Conservation (phyloP, 1,140 invertebrate genomes). For the Eurytemora carolleeae region DNA sequence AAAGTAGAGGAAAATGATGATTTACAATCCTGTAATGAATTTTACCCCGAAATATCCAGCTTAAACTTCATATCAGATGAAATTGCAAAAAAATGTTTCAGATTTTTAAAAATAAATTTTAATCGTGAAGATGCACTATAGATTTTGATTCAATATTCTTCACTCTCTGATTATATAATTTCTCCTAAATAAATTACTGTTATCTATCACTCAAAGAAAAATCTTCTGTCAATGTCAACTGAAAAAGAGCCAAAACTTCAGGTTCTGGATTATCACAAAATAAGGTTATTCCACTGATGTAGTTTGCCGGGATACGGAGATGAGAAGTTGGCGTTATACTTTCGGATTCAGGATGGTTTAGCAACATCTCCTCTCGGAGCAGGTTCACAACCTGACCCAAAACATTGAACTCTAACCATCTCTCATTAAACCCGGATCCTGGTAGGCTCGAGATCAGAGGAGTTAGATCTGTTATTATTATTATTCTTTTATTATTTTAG, state of each 20-base stretch:
- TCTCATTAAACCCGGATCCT: not conserved
- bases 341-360: not conserved
- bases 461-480: not conserved
- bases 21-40: too few relatives aligned
- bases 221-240: not conserved
- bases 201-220: too few relatives aligned
- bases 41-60: too few relatives aligned
- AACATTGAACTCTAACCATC: not conserved
- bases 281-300: not conserved
- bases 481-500: too few relatives aligned
- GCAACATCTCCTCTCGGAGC: not conserved
- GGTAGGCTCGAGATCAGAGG: not conserved
- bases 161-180: too few relatives aligned
- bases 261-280: not conserved
- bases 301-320: not conserved
- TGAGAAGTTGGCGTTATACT: not conserved
- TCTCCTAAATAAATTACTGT: too few relatives aligned
- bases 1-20: too few relatives aligned
- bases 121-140: too few relatives aligned
- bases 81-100: too few relatives aligned
- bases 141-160: too few relatives aligned
- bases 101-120: too few relatives aligned
- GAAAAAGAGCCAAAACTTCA: not conserved
- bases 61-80: too few relatives aligned
- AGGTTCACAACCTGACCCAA: not conserved